phyloP scores from a whole-genome alignment of 2,888 invertebrate species.

The Pardosa pseudoannulata region DNA sequence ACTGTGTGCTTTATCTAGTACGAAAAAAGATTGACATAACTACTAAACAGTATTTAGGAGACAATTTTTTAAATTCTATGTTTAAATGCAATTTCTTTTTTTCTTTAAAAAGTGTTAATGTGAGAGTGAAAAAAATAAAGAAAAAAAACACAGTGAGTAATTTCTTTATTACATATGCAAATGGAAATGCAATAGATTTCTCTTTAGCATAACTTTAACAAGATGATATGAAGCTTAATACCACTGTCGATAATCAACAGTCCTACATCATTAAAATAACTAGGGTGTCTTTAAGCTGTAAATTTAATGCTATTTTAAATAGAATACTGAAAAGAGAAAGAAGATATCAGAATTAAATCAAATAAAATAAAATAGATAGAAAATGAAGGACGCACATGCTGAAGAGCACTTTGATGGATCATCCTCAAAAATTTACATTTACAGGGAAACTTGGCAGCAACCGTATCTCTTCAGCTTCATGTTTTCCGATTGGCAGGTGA shows the following conservation, averaged over 20 bases:
- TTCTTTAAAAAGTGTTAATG: no score
- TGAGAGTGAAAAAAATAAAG: not conserved
- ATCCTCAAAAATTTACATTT: conserved; percentile 2
- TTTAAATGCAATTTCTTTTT: no score
- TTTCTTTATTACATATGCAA: not conserved
- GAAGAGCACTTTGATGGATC: conserved; percentile 65
- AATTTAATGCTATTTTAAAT: not conserved
- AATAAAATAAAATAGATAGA: conserved; percentile 23
- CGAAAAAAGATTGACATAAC: no score
- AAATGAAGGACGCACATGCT: conserved; percentile 62
- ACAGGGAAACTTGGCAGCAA: conserved; percentile 2
- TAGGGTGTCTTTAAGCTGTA: not conserved
- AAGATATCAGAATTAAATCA: conserved; percentile 18
- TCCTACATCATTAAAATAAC: conserved; percentile 10
- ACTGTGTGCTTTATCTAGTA: no score
- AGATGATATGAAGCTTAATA: conserved; percentile 19
- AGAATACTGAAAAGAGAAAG: conserved; percentile 34
- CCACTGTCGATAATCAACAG: not conserved
- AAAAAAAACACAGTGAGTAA: not conserved
- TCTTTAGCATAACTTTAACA: not conserved
- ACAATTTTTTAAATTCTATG: no score
- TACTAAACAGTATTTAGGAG: no score
- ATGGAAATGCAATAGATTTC: conserved; percentile 3
- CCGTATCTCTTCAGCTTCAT: conserved; percentile 7
- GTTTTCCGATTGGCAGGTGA: conserved; percentile 56